Evolutionary conservation across 2,797 vertebrate genomes (phyloP), one percentile per base, ranked within the genome.

Genomic region (Phylloscopus collybita): DNA sequence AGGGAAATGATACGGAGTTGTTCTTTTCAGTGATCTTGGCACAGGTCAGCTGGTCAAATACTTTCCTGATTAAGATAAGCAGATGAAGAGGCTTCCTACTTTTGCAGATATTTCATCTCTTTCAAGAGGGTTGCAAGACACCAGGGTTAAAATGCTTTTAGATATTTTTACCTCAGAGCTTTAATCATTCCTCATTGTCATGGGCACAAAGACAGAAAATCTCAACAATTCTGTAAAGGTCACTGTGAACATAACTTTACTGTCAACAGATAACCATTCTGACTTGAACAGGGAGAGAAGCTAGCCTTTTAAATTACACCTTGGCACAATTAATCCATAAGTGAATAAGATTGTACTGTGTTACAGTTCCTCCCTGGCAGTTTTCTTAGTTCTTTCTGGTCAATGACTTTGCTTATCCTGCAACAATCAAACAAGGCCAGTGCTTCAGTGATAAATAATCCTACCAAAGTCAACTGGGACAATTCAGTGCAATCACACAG

Each of bases 51-150:
- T 66, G 71, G 49, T 27, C 40, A 73, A 73, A 91, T 80, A 80
- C 38, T 89, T 94, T 94, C 75, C 61, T 87, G 65, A 65, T 80
- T 92, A 85, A 95, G 88, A 85, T 89, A 94, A 87, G 61, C 27
- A 92, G 64, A 85, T 80, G 71, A 84, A 93, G 67, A 93, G 6
- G 11, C 14, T 91, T 91, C 64, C 57, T 80, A 27, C 44, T 89
- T 87, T 78, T 71, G 29, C 47, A 92, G 62, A 60, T 84, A 53
- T 64, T 57, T 47, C 0, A 2, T 45, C 47, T 51, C n/a, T 92
- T 92, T 62, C 11, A 32, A 76, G 42, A 80, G 1, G 5, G 5
- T 30, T 89, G 6, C 25, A 71, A 75, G 60, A 44, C 4, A 40
- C 15, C 10, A 32, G 7, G 9, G 23, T 76, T 92, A 74, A 95